phyloP scores from a whole-genome alignment of 2,888 invertebrate genomes.

The Pyrocoelia pectoralis region DNA sequence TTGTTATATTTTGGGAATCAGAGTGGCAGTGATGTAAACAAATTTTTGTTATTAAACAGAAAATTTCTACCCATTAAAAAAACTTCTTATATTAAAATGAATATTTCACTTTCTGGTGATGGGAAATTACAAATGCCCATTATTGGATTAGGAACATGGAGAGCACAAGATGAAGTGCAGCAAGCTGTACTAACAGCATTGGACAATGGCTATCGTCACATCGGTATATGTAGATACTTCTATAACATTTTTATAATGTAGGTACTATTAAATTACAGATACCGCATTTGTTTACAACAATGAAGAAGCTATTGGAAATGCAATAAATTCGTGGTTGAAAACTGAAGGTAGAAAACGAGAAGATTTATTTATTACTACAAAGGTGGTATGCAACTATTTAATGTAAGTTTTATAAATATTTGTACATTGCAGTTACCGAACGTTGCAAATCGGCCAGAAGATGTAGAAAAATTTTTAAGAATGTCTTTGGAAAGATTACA shows the following conservation, averaged over 20 bases:
- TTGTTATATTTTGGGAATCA: no score
- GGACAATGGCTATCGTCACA: constrained; percentile 76
- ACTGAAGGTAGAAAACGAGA: constrained; percentile 70
- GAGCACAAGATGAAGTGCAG: constrained; percentile 73
- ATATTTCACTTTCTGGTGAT: constrained; percentile 60
- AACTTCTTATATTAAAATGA: constrained; percentile 23
- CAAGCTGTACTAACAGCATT: constrained; percentile 70
- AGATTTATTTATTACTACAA: constrained; percentile 82
- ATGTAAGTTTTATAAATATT: not conserved
- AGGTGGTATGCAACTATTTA: constrained; percentile 63
- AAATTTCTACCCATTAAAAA: not conserved
- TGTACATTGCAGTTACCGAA: constrained; percentile 69
- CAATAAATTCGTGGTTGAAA: constrained; percentile 71
- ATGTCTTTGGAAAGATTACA: constrained; percentile 71
- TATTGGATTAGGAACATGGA: constrained; percentile 78
- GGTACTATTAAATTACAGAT: constrained; percentile 62
- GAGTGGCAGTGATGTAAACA: no score
- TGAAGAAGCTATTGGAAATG: constrained; percentile 77
- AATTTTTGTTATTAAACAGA: not conserved
- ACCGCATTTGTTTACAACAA: constrained; percentile 83
- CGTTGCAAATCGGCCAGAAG: constrained; percentile 71
- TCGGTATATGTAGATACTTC: constrained; percentile 60
- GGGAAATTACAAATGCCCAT: constrained; percentile 70
- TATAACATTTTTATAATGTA: not conserved
- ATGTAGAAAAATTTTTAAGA: constrained; percentile 71